phyloP scores from a whole-genome alignment of 2,888 invertebrate species.

The Tinea semifulvella region DNA sequence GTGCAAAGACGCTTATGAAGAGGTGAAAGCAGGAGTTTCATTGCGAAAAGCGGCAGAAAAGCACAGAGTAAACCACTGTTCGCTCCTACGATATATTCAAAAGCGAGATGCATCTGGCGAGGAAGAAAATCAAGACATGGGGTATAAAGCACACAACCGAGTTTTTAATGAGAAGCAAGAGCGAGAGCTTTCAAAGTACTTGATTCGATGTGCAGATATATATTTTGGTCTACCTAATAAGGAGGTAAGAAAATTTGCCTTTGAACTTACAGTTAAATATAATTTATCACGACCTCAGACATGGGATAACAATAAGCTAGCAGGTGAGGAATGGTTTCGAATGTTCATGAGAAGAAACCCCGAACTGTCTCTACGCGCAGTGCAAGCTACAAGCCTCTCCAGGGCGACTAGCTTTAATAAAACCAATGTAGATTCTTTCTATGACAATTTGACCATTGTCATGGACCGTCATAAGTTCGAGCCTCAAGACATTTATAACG shows the following conservation, averaged over 20 bases:
- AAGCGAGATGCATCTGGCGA: slow-evolving; percentile 12
- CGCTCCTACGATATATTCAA: slow-evolving; percentile 18
- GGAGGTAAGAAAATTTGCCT: slow-evolving; percentile 17
- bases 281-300: slow-evolving; percentile 14
- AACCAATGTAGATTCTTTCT: slow-evolving; percentile 23
- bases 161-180: slow-evolving; percentile 14
- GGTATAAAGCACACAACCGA: slow-evolving; percentile 9
- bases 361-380: slow-evolving; percentile 21
- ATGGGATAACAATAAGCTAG: slow-evolving; percentile 10
- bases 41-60: slow-evolving; percentile 17
- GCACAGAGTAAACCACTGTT: slow-evolving; percentile 17
- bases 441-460: slow-evolving; percentile 21
- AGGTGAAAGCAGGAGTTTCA: slow-evolving; percentile 18
- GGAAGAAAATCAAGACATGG: slow-evolving; percentile 11
- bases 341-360: slow-evolving; percentile 23
- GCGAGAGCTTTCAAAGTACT: slow-evolving; percentile 15
- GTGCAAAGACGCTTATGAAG: slow-evolving; percentile 18
- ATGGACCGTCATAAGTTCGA: slow-evolving; percentile 22
- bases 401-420: slow-evolving; percentile 23
- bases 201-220: slow-evolving; percentile 17
- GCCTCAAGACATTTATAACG: slow-evolving; percentile 31
- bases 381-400: slow-evolving; percentile 22
- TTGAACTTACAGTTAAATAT: slow-evolving; percentile 16
- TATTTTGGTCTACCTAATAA: slow-evolving; percentile 18
- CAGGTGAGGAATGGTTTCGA: slow-evolving; percentile 19